Evolutionary conservation across 2,888 invertebrate genomes (phyloP).

Genomic region (Euzophera pinguis): DNA sequence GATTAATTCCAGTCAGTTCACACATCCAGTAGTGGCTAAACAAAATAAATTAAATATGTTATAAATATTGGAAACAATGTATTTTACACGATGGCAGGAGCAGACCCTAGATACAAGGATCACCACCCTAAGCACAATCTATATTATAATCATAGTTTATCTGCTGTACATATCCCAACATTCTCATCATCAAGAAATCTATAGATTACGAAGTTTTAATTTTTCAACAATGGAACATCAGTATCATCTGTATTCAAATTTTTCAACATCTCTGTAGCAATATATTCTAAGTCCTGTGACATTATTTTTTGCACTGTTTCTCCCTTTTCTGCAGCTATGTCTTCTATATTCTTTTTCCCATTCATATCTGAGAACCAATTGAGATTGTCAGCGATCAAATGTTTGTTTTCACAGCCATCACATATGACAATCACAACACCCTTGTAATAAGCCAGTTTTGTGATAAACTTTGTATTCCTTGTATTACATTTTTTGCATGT

Average conservation of each 20-base stretch:
- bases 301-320: conserved; percentile 85
- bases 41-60: no score
- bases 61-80: no score
- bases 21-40: no score
- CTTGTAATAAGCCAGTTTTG: conserved; percentile 90
- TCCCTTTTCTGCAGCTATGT: conserved; percentile 92
- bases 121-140: no score
- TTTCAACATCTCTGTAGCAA: conserved; percentile 57
- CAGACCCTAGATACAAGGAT: no score
- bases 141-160: no score
- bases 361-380: conserved; percentile 94
- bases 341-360: conserved; percentile 92
- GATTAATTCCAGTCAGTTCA: no score
- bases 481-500: conserved; percentile 94
- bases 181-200: no score
- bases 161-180: no score
- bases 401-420: conserved; percentile 91
- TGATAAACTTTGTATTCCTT: conserved; percentile 88
- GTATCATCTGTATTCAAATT: conserved; percentile 33
- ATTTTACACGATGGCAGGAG: no score
- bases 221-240: conserved; percentile 20
- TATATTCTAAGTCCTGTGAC: conserved; percentile 70
- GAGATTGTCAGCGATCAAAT: conserved; percentile 97
- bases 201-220: no score
- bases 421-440: conserved; percentile 97